A percentile compares a stretch with the other conserved stretches of the same genome.
These are phyloP conservation scores for Eptatretus atami DNA, from an alignment of 2,797 vertebrate genomes.

Conservation along the genomic window DNA sequence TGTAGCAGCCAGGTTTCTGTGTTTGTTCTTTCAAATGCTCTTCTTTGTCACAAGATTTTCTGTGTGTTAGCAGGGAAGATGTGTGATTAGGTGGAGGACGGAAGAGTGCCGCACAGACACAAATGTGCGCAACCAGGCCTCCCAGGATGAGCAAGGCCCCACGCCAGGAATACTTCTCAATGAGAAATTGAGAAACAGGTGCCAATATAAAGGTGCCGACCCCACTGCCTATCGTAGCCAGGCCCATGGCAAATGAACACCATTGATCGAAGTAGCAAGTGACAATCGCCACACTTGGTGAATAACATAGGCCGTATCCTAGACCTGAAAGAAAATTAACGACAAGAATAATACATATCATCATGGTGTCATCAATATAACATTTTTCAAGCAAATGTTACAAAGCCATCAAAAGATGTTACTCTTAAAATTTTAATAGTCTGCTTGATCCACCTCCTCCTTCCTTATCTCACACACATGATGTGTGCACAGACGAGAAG, in stretches of 20 bases:
- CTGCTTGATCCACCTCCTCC: too few relatives aligned
- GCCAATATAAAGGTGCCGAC: conserved; percentile 73
- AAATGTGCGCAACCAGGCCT: conserved; percentile 60
- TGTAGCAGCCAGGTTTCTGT: too few relatives aligned
- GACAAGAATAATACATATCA: too few relatives aligned
- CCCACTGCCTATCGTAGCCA: conserved; percentile 61
- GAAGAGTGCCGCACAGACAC: conserved; percentile 67
- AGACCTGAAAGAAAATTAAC: conserved; percentile 21
- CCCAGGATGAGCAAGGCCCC: conserved; percentile 62
- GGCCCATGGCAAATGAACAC: conserved; percentile 61
- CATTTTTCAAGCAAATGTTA: too few relatives aligned
- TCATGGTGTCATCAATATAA: too few relatives aligned
- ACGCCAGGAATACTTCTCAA: conserved; percentile 57
- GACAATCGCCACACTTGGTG: conserved; percentile 65
- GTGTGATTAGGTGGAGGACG: conserved; percentile 20
- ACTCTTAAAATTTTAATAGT: too few relatives aligned
- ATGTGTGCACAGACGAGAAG: too few relatives aligned
- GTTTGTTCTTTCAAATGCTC: too few relatives aligned
- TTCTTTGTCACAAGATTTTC: too few relatives aligned
- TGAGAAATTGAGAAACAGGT: conserved; percentile 36
- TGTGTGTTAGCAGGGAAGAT: too few relatives aligned
- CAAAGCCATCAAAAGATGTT: too few relatives aligned
- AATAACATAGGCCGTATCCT: conserved; percentile 72
- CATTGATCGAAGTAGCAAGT: conserved; percentile 56
- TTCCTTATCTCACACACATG: too few relatives aligned